Evolutionary conservation across 2,888 invertebrate genomes (phyloP).

Genomic region (Chesias legatella): DNA sequence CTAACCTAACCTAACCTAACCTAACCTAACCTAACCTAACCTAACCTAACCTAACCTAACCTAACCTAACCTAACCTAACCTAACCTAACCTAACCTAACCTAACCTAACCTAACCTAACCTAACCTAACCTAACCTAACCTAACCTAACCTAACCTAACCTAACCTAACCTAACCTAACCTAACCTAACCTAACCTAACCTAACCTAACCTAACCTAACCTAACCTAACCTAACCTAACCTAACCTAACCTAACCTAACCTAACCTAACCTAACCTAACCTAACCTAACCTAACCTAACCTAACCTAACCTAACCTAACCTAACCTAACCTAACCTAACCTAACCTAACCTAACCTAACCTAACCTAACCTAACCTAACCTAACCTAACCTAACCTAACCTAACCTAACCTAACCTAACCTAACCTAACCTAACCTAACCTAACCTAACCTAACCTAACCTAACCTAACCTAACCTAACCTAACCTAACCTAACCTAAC

Average conservation of each 20-base stretch:
- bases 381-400: conserved; percentile 20
- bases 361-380: conserved; percentile 19
- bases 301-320: conserved; percentile 23
- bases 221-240: conserved; percentile 19
- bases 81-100: conserved; percentile 22
- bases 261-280: conserved; percentile 18
- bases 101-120: conserved; percentile 19
- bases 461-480: conserved; percentile 28
- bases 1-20: conserved; percentile 29
- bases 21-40: conserved; percentile 17
- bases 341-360: conserved; percentile 23
- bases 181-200: conserved; percentile 19
- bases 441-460: conserved; percentile 23
- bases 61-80: conserved; percentile 19
- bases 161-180: conserved; percentile 21
- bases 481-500: conserved; percentile 26
- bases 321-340: no score
- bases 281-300: conserved; percentile 16
- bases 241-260: conserved; percentile 14
- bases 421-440: conserved; percentile 22
- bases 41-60: conserved; percentile 17
- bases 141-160: conserved; percentile 21
- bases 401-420: conserved; percentile 20
- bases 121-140: no score
- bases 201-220: no score